Base-by-base conservation (phyloP, 2,113 vertebrate genomes). In the Abramis brama region DNA sequence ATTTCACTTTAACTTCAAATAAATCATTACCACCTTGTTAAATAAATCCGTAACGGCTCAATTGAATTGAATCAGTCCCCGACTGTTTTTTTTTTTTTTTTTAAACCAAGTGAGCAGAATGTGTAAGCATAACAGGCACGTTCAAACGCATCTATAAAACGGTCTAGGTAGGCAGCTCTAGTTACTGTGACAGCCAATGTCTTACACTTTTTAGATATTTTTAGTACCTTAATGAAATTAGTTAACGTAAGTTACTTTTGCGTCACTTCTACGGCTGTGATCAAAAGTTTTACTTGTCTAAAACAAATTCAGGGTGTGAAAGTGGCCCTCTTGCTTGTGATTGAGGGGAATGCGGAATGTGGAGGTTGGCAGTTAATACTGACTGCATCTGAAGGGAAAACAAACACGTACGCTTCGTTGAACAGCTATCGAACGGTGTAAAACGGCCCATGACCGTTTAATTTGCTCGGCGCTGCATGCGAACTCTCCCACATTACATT, bases 241-340 rank as follows among this genome's bases (percentile, higher is more conserved):
- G 25, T 52, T 23, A 50, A 2, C 2, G 1, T 21, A 82, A 13
- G 27, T 2, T 10, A 50, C 19, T 52, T 50, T 23, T 33, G 30
- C 25, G 23, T 66, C 25, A 30, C 45, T 19, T 82, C 6, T 21
- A 17, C 25, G 13, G 62, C 30, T 73, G 21, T 27, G 8, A 70
- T 57, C 7, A 82, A 68, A 83, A 83, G 33, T n/a, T 83, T n/a
- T 27, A 43, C 45, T 36, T 59, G 33, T 45, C 30, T 59, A 82
- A 86, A 21, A 57, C 68, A 64, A 60, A 13, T 7, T 52, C 25
- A 68, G 66, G 66, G 47, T 43, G 50, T 33, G 27, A 86, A 79
- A 82, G 57, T 82, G 85, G 79, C 43, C 59, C 83, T 60, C 60
- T 88, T 73, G 43, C n/a, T 83, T 43, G 23, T 43, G 50, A 73